Conservation (phyloP, 2,888 invertebrate species). For the Synanthedon myopaeformis region DNA sequence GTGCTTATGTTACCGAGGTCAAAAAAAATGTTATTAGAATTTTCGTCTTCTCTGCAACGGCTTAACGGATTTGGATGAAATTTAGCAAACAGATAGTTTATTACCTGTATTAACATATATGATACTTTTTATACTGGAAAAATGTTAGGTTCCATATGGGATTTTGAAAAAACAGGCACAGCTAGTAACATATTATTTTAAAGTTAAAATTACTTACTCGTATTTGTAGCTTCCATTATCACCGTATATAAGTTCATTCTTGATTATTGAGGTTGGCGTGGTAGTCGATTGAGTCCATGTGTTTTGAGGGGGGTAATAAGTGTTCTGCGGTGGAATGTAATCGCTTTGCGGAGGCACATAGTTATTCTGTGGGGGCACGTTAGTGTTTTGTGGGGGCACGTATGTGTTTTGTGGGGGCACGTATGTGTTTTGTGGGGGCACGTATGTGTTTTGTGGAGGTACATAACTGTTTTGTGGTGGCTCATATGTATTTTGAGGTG, state of each 20-base stretch:
- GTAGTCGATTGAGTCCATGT: slow-evolving; percentile 24
- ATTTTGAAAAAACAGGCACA: too few relatives aligned
- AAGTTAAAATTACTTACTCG: slow-evolving; percentile 47
- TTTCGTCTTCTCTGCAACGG: too few relatives aligned
- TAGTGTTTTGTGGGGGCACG: slow-evolving; percentile 15
- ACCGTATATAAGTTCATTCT: slow-evolving; percentile 51
- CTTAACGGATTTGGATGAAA: too few relatives aligned
- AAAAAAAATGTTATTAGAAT: too few relatives aligned
- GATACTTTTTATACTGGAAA: too few relatives aligned
- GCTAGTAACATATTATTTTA: too few relatives aligned
- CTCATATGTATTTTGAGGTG: slow-evolving; percentile 15
- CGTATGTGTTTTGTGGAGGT: slow-evolving; percentile 14
- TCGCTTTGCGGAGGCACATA: slow-evolving; percentile 12
- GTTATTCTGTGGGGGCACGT: slow-evolving; percentile 12
- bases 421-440: slow-evolving; percentile 15
- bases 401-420: slow-evolving; percentile 12
- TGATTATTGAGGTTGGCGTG: slow-evolving; percentile 47
- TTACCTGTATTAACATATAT: too few relatives aligned
- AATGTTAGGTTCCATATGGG: too few relatives aligned
- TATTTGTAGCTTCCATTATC: slow-evolving; percentile 65
- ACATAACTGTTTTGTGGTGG: slow-evolving; percentile 18
- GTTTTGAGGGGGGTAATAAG: slow-evolving; percentile 15
- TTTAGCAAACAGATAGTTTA: too few relatives aligned
- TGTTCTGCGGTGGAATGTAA: slow-evolving; percentile 17
- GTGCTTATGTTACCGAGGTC: too few relatives aligned